A percentile compares a stretch with the other conserved stretches of the same genome.
Conservation (phyloP, 2,113 vertebrate genomes). For the Vimba vimba region DNA sequence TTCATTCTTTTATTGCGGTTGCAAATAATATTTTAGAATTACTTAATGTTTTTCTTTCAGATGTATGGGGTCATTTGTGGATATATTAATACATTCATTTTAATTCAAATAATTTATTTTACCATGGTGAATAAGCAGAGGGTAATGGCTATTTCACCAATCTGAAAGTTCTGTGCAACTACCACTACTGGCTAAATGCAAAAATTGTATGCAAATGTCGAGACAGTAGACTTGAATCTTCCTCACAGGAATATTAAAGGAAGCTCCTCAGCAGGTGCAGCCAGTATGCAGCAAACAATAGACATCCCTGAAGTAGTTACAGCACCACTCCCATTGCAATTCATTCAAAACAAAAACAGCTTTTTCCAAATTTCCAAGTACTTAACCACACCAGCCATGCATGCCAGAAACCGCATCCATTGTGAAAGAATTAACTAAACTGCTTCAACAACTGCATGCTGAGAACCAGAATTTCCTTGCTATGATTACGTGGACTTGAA, state of each 20-base stretch:
- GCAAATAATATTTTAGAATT: no score
- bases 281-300: not conserved
- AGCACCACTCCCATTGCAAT: not conserved
- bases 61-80: no score
- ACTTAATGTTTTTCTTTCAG: no score
- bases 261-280: constrained; percentile 6
- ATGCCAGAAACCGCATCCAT: not conserved
- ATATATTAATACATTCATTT: no score
- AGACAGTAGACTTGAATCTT: not conserved
- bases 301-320: not conserved
- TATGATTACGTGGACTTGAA: not conserved
- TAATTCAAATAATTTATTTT: no score
- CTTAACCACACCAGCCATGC: not conserved
- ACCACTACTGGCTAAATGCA: no score
- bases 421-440: not conserved
- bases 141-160: no score
- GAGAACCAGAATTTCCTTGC: not conserved
- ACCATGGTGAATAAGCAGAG: no score
- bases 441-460: not conserved
- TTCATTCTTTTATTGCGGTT: no score
- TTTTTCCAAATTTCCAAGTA: not conserved
- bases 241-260: not conserved
- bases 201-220: no score
- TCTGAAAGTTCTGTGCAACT: no score
- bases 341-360: not conserved